Evolutionary conservation across 1,140 invertebrate genomes (phyloP), one percentile per base, ranked within the genome.

Genomic region (Ganaspis sp.): DNA sequence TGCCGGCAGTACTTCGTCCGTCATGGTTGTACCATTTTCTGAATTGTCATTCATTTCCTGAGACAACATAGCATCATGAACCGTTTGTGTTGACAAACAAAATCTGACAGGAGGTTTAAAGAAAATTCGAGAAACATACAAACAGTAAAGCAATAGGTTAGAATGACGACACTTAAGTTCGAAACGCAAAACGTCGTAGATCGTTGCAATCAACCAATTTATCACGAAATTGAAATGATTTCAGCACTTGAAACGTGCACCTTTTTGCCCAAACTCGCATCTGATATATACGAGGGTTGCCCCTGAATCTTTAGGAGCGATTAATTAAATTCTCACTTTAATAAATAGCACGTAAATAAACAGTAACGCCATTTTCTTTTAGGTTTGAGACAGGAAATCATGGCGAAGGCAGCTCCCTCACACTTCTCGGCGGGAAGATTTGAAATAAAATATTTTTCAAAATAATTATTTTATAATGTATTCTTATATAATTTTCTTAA

Each of bases 1-100:
- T 40, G 86, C 89, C 70, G 90, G 89, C 79, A 91, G 70, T 17
- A 85, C 80, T 74, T 91, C 90, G 70, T 90, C 90, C 72, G 87
- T 86, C 90, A 91, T 91, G 64, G 58, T 84, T 74, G 54, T 12
- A 53, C 77, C 79, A 42, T 82, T 53, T 76, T 37, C 69, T 42
- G 72, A 23, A 49, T 74, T 38, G 12, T 69, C 58, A 69, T 58
- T 86, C 81, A 88, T 49, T 26, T 73, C n/a, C 72, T 73, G 74
- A 38, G 80, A 70, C 26, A 80, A 82, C 83, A 87, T 84, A 72
- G 77, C 84, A 87, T 80, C 75, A 69, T 77, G 72, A 77, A 64
- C 21, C 23, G 6, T 29, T 29, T 64, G 21, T 58, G 53, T 64
- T 64, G 58, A 64, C 58, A 64, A 64, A 64, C 58, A 64, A 4